Evolutionary conservation across 2,797 vertebrate genomes (phyloP).

Genomic region (Taenioides sp.): DNA sequence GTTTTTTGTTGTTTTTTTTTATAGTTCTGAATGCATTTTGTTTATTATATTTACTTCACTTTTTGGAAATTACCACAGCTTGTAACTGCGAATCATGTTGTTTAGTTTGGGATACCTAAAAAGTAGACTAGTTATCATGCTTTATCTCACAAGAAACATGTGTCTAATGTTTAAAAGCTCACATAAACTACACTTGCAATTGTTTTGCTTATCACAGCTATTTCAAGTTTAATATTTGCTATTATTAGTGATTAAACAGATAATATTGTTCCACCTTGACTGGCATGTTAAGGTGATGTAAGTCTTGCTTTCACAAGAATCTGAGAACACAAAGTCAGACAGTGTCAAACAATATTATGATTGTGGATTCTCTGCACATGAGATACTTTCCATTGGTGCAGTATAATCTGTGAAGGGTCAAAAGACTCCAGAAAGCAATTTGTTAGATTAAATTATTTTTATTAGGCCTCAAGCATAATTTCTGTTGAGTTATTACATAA

Average conservation of each 20-base stretch:
- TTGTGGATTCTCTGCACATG: not conserved
- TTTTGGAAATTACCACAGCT: too few relatives aligned
- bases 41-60: not conserved
- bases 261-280: slow-evolving; percentile 1
- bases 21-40: not conserved
- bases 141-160: not conserved
- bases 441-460: slow-evolving; percentile 26
- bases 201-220: not conserved
- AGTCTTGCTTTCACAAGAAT: not conserved
- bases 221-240: not conserved
- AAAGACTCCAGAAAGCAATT: slow-evolving; percentile 17
- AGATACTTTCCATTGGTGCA: not conserved
- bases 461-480: slow-evolving; percentile 14
- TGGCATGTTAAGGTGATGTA: slow-evolving; percentile 2
- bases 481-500: slow-evolving; percentile 25
- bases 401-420: not conserved
- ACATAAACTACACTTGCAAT: too few relatives aligned
- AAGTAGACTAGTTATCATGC: not conserved
- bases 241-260: not conserved
- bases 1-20: too few relatives aligned
- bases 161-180: not conserved
- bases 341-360: slow-evolving; percentile 7
- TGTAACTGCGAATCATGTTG: too few relatives aligned
- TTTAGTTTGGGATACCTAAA: too few relatives aligned
- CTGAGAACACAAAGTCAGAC: slow-evolving; percentile 9